phyloP scores from a whole-genome alignment of 2,888 invertebrate genomes.

The Drosophila pseudotalamancana region DNA sequence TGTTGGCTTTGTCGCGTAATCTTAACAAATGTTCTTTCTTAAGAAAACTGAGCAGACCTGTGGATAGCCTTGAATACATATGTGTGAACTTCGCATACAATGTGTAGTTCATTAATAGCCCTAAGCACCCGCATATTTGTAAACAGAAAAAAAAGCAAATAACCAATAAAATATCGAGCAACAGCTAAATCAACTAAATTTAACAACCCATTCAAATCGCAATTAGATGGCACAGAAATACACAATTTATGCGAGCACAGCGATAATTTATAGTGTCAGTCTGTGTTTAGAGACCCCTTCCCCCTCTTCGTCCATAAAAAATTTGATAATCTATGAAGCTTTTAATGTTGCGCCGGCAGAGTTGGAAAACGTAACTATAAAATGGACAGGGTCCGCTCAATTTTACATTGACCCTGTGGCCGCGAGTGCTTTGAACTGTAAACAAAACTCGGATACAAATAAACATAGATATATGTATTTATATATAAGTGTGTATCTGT shows the following conservation, averaged over 20 bases:
- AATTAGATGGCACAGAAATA: slow-evolving; percentile 43
- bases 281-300: slow-evolving; percentile 17
- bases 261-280: slow-evolving; percentile 51
- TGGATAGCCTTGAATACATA: slow-evolving; percentile 38
- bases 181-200: slow-evolving; percentile 39
- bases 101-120: slow-evolving; percentile 12
- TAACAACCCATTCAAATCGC: slow-evolving; percentile 35
- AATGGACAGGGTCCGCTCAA: slow-evolving; percentile 47
- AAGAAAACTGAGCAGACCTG: slow-evolving; percentile 15
- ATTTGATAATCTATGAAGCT: slow-evolving; percentile 5
- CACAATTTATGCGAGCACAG: slow-evolving; percentile 12
- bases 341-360: slow-evolving; percentile 5
- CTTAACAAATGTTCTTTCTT: slow-evolving; percentile 14
- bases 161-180: slow-evolving; percentile 37
- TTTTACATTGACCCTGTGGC: slow-evolving; percentile 67
- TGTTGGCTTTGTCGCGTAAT: slow-evolving; percentile 1
- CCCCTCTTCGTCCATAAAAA: not conserved
- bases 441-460: slow-evolving; percentile 37
- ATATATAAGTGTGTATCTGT: not conserved
- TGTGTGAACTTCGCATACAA: slow-evolving; percentile 23
- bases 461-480: not conserved
- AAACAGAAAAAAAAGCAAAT: slow-evolving; percentile 17
- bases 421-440: slow-evolving; percentile 69
- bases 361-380: slow-evolving; percentile 40
- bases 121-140: slow-evolving; percentile 21